Percentiles rank a stretch among this genome's conserved stretches.
These are phyloP conservation scores for Acanthoscelides obtectus DNA, from an alignment of 2,888 invertebrate genomes.

Conservation along the genomic window DNA sequence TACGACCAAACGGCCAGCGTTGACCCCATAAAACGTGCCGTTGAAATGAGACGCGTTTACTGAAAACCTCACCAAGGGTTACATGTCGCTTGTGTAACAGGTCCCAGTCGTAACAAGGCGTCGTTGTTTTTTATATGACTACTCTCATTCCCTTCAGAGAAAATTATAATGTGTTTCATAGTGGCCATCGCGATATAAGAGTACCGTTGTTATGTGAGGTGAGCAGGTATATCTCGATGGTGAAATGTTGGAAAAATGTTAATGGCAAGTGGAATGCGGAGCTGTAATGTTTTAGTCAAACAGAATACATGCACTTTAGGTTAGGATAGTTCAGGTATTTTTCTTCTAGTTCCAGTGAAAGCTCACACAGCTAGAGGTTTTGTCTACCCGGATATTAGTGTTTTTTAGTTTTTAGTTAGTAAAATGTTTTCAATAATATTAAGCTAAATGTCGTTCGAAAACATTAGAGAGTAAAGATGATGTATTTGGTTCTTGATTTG, in stretches of 20 bases:
- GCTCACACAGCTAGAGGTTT: too few relatives aligned
- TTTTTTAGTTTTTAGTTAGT: too few relatives aligned
- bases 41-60: neutral
- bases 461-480: too few relatives aligned
- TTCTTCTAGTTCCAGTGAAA: too few relatives aligned
- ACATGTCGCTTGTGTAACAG: neutral
- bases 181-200: neutral
- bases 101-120: neutral
- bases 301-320: neutral
- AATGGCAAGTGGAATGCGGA: neutral
- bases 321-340: neutral
- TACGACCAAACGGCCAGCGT: neutral
- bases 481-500: too few relatives aligned
- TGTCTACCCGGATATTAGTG: too few relatives aligned
- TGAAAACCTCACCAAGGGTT: neutral
- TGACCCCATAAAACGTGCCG: neutral
- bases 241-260: neutral
- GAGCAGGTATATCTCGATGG: neutral
- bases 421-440: too few relatives aligned
- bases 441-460: too few relatives aligned
- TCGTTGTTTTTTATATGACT: neutral
- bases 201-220: neutral
- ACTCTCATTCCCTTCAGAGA: neutral
- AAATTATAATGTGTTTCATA: neutral
- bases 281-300: neutral